Evolutionary conservation across 2,797 vertebrate species (phyloP).

Genomic region (Mionectes olivaceus): DNA sequence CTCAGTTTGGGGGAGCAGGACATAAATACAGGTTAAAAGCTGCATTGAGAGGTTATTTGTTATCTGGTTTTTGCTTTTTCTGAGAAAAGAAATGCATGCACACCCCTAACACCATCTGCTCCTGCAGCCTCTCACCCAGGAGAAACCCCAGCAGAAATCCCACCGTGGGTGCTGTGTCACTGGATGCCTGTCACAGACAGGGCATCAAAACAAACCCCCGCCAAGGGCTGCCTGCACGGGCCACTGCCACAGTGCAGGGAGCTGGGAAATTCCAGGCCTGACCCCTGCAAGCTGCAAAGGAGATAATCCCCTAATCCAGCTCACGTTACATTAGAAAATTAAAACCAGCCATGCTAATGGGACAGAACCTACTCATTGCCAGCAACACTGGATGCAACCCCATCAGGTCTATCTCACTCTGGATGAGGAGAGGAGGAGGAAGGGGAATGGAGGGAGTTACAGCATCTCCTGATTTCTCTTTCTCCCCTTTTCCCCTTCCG

Average conservation of each 20-base stretch:
- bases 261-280: neutral
- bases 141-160: neutral
- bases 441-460: neutral
- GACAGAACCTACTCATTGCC: neutral
- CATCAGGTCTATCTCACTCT: neutral
- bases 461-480: neutral
- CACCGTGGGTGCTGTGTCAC: rapidly evolving
- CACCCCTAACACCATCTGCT: neutral
- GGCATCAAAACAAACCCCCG: neutral
- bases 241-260: neutral
- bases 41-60: neutral
- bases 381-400: neutral
- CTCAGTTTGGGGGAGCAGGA: neutral
- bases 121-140: neutral
- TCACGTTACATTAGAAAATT: slow-evolving; percentile 66
- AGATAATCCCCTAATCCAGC: slow-evolving; percentile 63
- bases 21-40: slow-evolving; percentile 21
- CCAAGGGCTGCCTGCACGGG: neutral
- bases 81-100: neutral
- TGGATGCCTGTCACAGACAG: neutral
- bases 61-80: neutral
- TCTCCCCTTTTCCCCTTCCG: neutral
- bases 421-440: neutral
- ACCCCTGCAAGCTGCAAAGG: neutral
- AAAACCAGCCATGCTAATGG: slow-evolving; percentile 42